Evolutionary conservation across 2,113 vertebrate species (phyloP), one percentile per base, ranked within the genome.

Genomic region (Percina caprodes): DNA sequence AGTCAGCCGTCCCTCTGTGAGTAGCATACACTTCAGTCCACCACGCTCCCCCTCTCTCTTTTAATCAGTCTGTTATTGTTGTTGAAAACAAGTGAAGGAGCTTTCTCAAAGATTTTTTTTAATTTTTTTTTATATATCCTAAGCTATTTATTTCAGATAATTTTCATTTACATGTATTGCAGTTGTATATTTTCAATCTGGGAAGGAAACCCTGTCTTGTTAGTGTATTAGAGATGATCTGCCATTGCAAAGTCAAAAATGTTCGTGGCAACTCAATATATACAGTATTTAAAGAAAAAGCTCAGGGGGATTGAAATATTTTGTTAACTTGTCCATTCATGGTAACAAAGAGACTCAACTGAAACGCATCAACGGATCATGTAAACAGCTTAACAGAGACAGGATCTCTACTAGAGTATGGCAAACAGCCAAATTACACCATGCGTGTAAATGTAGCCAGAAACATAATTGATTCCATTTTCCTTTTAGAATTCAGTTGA

Each of bases 241-340:
- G 8, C 18, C 10, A 24, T 23, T 48, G 60, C 19, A 5, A 12
- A 33, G 26, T 13, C 23, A 48, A 8, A 58, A 5, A 70, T 24
- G 15, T 2, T 11, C 7, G 2, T 4, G 0, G 3, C 46, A 45
- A 26, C 18, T 58, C 7, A 5, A 62, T 10, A 56, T 15, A 73
- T 54, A 30, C 4, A 55, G n/a, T n/a, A n/a, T 65, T 60, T 23
- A 39, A 69, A 74, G 49, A 67, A 56, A 54, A 63, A n/a, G 55
- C 49, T 74, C 30, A 52, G 12, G 46, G 35, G 35, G 13, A 76
- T 4, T 21, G 21, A 18, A 74, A 75, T 59, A 63, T 69, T 65
- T 19, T 74, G 54, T 51, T 52, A 42, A 61, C 62, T 90, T 72
- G 39, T 80, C 83, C 72, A 75, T 89, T 80, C 51, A 80, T 73